Conservation (phyloP, 2,113 vertebrate species). For the Pao palembangensis region DNA sequence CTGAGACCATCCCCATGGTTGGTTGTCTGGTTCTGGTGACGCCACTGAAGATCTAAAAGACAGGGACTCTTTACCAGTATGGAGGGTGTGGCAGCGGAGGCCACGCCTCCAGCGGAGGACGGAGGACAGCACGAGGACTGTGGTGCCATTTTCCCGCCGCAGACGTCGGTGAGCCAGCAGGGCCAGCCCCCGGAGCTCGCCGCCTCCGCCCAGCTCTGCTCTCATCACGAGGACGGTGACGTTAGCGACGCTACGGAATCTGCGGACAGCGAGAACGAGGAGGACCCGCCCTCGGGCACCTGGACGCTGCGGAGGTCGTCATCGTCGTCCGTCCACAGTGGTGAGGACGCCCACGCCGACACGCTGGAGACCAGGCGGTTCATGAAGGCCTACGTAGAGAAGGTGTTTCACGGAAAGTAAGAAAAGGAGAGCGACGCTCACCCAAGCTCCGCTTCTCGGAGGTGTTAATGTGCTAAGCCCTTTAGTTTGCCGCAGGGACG, state of each 20-base stretch:
- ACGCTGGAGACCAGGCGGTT: constrained; percentile 77
- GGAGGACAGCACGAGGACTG: constrained; percentile 32
- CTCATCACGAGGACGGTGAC: constrained; percentile 29
- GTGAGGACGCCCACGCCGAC: constrained; percentile 74
- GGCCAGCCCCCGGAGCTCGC: constrained; percentile 53
- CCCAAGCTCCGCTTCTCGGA: no score
- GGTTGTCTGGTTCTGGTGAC: no score
- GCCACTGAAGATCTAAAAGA: neutral
- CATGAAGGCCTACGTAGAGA: constrained; percentile 87
- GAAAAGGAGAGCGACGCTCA: constrained; percentile 28
- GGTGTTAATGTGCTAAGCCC: no score
- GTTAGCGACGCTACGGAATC: constrained; percentile 92
- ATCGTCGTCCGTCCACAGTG: constrained; percentile 87
- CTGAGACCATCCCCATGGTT: no score
- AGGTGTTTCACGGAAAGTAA: constrained; percentile 88
- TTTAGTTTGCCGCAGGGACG: constrained; percentile 75
- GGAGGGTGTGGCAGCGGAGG: constrained; percentile 78
- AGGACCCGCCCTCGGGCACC: constrained; percentile 68
- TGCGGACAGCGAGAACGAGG: constrained; percentile 90
- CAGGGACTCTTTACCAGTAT: constrained; percentile 57
- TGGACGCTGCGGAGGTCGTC: constrained; percentile 81
- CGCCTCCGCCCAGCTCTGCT: constrained; percentile 24
- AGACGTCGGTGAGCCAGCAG: constrained; percentile 38
- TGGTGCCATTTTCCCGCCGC: constrained; percentile 52
- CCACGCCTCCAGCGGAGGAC: constrained; percentile 46